Conservation (phyloP, 2,888 invertebrate species). For the Fragum whitleyi region DNA sequence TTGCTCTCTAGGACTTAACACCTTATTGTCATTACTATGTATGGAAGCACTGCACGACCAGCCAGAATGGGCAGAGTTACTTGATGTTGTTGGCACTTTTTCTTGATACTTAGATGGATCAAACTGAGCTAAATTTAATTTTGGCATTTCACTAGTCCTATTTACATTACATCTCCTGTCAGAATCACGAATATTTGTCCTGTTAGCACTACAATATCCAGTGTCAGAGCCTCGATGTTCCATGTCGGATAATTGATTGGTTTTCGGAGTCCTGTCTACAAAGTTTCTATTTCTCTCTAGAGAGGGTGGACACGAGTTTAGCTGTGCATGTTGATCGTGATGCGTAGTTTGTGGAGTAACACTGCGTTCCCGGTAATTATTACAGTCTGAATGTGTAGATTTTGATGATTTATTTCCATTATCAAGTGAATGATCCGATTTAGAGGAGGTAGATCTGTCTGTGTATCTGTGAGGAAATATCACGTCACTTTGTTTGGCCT, state of each 20-base stretch:
- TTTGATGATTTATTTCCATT: constrained; percentile 35
- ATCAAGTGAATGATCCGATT: not conserved
- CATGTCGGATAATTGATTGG: constrained; percentile 40
- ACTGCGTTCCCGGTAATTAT: constrained; percentile 22
- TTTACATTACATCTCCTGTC: constrained; percentile 41
- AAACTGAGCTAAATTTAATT: constrained; percentile 66
- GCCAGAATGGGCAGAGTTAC: constrained; percentile 68
- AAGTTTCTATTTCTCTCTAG: constrained; percentile 45
- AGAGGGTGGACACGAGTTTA: constrained; percentile 36
- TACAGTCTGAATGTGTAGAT: constrained; percentile 23
- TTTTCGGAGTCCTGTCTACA: constrained; percentile 49
- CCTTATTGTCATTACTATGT: constrained; percentile 69
- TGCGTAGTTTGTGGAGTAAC: constrained; percentile 39
- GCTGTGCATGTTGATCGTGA: constrained; percentile 13
- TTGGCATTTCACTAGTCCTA: constrained; percentile 50
- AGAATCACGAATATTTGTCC: constrained; percentile 40
- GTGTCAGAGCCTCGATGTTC: constrained; percentile 51
- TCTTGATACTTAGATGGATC: constrained; percentile 77
- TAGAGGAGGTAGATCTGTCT: constrained; percentile 22
- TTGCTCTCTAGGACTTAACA: constrained; percentile 62
- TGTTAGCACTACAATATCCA: constrained; percentile 63
- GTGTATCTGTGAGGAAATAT: constrained; percentile 15
- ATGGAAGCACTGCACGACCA: constrained; percentile 74
- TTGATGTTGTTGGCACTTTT: constrained; percentile 62
- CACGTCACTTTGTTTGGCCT: not conserved